Evolutionary conservation across 1,140 invertebrate species (phyloP), one percentile per base, ranked within the genome.

Genomic region (Pogonomyrmex barbatus): DNA sequence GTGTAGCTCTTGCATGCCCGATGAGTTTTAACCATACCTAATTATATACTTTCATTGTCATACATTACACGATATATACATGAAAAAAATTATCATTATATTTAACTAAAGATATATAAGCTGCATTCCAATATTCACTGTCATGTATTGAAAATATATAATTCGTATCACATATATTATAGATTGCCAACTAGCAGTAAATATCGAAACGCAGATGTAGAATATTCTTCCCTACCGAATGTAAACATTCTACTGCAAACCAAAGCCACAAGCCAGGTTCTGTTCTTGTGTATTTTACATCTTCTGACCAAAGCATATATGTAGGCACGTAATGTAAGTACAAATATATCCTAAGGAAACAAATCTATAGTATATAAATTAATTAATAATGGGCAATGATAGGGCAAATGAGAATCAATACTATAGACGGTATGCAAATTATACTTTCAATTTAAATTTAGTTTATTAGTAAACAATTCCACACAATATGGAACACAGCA

Each of bases 291-390:
- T 92, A 85, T 52, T 89, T 88, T 17, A 89, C 85, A n/a, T 87
- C 90, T 71, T 90, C 85, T 54, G 85, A 70, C 71, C 89, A 91
- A 10, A 93, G 79, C 54, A 93, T 82, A 47, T 79, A 91, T 76
- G 90, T 91, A 68, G 94, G 93, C 52, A 93, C 91, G 82, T 93
- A 92, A 24, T 92, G 77, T n/a, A 90, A 67, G 42, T 92, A 92
- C 12, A 94, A 82, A 67, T 93, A 94, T 62, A 89, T 85, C 93
- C 93, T 94, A 50, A 30, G 2, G 24, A 93, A 87, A 67, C 24
- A 42, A 67, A 63, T 14, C 39, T 52, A 45, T 30, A 12, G n/a
- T 36, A 63, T 24, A 76, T 45, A 68, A 45, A 58, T 47, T 10
- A 6, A 65, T 56, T 10, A 50, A 24, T 24, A 24, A 24, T 24